Evolutionary conservation across 2,797 vertebrate species (phyloP).

Genomic region (Acanthopagrus latus): DNA sequence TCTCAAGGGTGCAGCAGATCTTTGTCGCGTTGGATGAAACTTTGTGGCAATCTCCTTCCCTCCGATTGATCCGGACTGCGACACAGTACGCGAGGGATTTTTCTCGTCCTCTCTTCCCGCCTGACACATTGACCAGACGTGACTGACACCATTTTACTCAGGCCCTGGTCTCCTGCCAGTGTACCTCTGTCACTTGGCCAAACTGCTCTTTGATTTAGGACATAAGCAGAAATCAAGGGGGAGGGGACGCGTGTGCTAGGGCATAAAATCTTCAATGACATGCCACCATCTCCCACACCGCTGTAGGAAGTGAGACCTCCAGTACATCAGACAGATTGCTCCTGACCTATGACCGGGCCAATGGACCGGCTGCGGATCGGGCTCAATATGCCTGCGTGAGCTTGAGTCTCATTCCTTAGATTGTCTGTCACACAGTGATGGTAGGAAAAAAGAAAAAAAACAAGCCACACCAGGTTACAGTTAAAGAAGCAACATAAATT

Average conservation of each 20-base stretch:
- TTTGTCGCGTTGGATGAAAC: slow-evolving; percentile 28
- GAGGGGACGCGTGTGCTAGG: slow-evolving; percentile 7
- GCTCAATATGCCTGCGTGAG: slow-evolving; percentile 32
- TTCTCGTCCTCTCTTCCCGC: neutral
- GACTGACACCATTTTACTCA: slow-evolving; percentile 65
- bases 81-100: slow-evolving; percentile 26
- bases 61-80: slow-evolving; percentile 10
- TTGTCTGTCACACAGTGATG: slow-evolving; percentile 29
- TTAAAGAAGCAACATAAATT: slow-evolving; percentile 52
- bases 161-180: slow-evolving; percentile 54
- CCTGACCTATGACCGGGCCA: slow-evolving; percentile 70
- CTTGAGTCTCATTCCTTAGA: slow-evolving; percentile 35
- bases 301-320: slow-evolving; percentile 53
- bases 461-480: slow-evolving; percentile 38
- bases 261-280: slow-evolving; percentile 72
- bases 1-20: slow-evolving; percentile 42
- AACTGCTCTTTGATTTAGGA: slow-evolving; percentile 77
- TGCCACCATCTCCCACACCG: slow-evolving; percentile 52
- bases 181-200: slow-evolving; percentile 60
- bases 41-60: slow-evolving; percentile 29
- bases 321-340: slow-evolving; percentile 73
- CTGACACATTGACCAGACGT: slow-evolving; percentile 60
- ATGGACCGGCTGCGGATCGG: slow-evolving; percentile 20
- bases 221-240: slow-evolving; percentile 41
- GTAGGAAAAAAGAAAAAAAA: slow-evolving; percentile 6